These are phyloP conservation scores for Melieria omissa DNA, from an alignment of 2,888 invertebrate genomes.

Conservation along the genomic window DNA sequence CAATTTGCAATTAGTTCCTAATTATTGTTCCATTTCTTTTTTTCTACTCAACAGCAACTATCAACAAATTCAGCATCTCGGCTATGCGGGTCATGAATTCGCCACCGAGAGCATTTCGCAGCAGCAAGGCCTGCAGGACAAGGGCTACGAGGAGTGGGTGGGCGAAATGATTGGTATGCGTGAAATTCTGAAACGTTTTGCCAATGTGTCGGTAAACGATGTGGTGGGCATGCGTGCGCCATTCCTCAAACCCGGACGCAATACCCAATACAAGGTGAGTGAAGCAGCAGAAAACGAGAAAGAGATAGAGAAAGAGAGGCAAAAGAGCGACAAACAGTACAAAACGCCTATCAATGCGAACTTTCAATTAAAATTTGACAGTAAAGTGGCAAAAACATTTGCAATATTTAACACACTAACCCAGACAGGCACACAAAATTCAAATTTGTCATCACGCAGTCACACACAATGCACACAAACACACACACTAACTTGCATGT, in stretches of 20 bases:
- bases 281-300: background rate
- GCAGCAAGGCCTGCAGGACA: constrained; percentile 87
- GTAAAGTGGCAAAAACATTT: background rate
- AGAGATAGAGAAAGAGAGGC: no score
- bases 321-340: no score
- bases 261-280: constrained; percentile 87
- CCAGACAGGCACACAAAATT: background rate
- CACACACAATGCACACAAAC: no score
- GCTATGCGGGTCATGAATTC: constrained; percentile 88
- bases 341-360: constrained; percentile 1
- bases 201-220: constrained; percentile 83
- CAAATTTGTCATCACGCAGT: background rate
- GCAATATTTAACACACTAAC: no score
- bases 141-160: constrained; percentile 92
- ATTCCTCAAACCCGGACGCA: constrained; percentile 90
- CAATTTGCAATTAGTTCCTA: no score
- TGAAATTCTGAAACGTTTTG: constrained; percentile 83
- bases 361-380: background rate
- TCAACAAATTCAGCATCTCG: constrained; percentile 89
- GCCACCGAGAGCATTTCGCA: constrained; percentile 74
- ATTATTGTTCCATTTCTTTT: no score
- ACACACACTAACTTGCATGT: no score
- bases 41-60: constrained; percentile 77
- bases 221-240: constrained; percentile 90
- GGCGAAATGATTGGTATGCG: constrained; percentile 95